Conservation (phyloP, 1,140 invertebrate species). For the Drosophila bifasciata region DNA sequence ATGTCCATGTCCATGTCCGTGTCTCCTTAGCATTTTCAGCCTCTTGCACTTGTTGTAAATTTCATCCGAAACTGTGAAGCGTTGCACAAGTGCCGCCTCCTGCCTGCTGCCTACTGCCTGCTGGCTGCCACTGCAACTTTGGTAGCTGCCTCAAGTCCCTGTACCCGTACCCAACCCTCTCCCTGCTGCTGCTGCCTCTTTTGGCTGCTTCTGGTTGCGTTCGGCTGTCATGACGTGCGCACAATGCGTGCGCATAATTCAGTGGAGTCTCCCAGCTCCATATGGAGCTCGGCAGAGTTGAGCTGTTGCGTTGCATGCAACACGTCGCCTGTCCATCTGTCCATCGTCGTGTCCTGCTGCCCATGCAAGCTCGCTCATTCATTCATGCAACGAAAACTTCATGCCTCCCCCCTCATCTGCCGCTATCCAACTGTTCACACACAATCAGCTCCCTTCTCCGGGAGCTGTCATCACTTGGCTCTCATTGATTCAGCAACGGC, state of each 20-base stretch:
- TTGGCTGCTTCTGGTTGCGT: conserved; percentile 29
- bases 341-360: conserved; percentile 8
- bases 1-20: conserved; percentile 45
- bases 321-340: conserved; percentile 35
- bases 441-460: background rate
- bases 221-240: conserved; percentile 72
- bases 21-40: conserved; percentile 72
- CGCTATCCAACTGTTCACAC: background rate
- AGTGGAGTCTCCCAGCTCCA: conserved; percentile 44
- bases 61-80: conserved; percentile 71
- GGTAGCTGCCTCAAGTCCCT: conserved; percentile 12
- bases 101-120: background rate
- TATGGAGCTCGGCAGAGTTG: conserved; percentile 32
- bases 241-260: conserved; percentile 83
- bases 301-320: conserved; percentile 65
- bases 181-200: conserved; percentile 2
- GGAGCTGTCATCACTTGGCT: conserved; percentile 64
- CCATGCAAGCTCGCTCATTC: conserved; percentile 62
- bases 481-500: conserved; percentile 74
- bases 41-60: conserved; percentile 77
- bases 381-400: conserved; percentile 61
- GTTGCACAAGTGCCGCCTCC: conserved; percentile 59
- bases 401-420: background rate
- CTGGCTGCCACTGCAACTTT: conserved; percentile 42
- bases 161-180: too few relatives aligned